Conservation (phyloP, 2,797 vertebrate genomes). For the Linurgus olivaceus region DNA sequence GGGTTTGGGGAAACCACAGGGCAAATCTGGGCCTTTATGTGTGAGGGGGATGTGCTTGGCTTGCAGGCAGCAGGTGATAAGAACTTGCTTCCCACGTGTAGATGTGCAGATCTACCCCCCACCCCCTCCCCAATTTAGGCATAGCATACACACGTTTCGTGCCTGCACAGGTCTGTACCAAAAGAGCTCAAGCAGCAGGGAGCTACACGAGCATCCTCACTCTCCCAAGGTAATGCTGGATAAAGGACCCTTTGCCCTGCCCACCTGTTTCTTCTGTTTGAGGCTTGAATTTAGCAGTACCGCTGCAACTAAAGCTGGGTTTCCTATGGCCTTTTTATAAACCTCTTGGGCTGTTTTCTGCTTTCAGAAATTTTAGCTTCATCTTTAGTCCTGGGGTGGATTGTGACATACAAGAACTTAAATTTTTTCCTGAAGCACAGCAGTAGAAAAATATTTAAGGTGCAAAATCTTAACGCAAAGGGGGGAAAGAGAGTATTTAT, state of each 20-base stretch:
- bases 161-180: neutral
- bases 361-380: neutral
- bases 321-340: neutral
- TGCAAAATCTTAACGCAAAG: neutral
- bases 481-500: neutral
- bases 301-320: neutral
- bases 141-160: neutral
- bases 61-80: neutral
- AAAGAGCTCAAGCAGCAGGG: neutral
- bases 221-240: neutral
- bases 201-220: neutral
- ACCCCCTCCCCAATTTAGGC: neutral
- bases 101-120: neutral
- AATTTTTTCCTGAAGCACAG: neutral
- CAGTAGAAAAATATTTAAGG: neutral
- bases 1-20: slow-evolving; percentile 15
- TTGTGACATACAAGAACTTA: neutral
- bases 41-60: neutral
- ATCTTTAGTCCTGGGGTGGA: neutral
- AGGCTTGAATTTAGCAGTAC: neutral
- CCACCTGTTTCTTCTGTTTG: neutral
- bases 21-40: slow-evolving; percentile 4
- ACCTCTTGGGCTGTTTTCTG: neutral
- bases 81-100: neutral
- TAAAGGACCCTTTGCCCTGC: neutral